Base-by-base conservation (phyloP, 2,888 invertebrate genomes). In the Morinoia aosen region DNA sequence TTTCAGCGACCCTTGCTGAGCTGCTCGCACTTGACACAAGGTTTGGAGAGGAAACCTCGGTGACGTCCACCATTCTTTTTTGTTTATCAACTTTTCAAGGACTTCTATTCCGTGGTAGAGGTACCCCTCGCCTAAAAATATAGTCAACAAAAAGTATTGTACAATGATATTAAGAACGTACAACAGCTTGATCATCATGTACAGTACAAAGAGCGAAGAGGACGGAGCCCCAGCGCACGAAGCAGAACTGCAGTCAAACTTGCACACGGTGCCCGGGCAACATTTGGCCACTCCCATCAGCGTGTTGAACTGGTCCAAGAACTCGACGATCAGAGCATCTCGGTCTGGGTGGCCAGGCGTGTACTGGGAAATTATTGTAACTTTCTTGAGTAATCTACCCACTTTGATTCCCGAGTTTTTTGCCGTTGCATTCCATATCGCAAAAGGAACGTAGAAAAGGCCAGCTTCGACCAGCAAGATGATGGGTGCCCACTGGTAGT, bases 1-100 rank as follows among this genome's bases (percentile, higher is more conserved):
- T 91, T 97, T 97, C 48, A 97, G 97, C 10, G 97, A 97, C 14
- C 97, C 97, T 96, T 97, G 97, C 88, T 97, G 97, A 76, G 97
- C 97, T 12, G 97, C 97, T 58, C 97, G 96, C 10, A 97, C 97
- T 96, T 97, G 97, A 96, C 97, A 97, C 96, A 97, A 96, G 95
- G 97, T 97, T 95, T 97, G 97, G 57, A 97, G 96, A 11, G 97
- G 97, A 95, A 97, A 97, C 61, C 97, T 97, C 12, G 97, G 97
- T n/a, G 97, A 97, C 94, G 97, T 97, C 97, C 97, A 97, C 97
- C 97, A 97, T 95, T 97, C 97, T 94, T 97, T 97, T 61, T 97
- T 97, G 91, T 97, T 96, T 94, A 97, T 97, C 95, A 97, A 96
- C 94, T 97, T 97, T 88, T 97, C 96, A 39, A 97, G 95, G n/a